Base-by-base conservation (phyloP, 2,797 vertebrate species). In the Malacoctenus gilli region DNA sequence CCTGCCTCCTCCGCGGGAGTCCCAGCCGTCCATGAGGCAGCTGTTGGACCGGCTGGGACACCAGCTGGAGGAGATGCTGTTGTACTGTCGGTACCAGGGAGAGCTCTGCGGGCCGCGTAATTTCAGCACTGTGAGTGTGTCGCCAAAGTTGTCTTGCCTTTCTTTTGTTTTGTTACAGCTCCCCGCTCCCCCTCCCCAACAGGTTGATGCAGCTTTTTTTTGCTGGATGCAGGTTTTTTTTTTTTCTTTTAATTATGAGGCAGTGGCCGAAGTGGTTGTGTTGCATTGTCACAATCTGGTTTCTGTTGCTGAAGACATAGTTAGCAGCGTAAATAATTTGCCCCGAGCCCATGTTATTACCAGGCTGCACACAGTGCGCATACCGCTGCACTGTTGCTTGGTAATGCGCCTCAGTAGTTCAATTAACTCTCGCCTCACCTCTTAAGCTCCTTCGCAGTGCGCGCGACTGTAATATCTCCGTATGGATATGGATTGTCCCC, bases 51-150 rank as follows among this genome's bases (percentile, higher is more conserved):
- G 91, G 20, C 84, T 93, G 62, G 93, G 93, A 2, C 93, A 94
- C 77, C 93, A 93, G 82, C 80, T 94, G 38, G 92, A 94, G 80
- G 93, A 93, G 79, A 94, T 94, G 93, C 73, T 94, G 77, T 57
- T 94, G 12, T 88, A 86, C 70, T 94, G 93, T 36, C 89, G 90
- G 2, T 94, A 91, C 74, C 92, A 92, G 52, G 93, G 92, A 18
- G 85, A 92, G 71, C 80, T 78, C n/a, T 94, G 93, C 56, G 93
- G 92, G 36, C 91, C 93, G 57, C 91, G 91, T 35, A 92, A 94
- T 84, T 94, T 94, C 88, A 94, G 91, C 74, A 94, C 92, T 68
- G 93, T 94, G 84, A 94, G 93, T 92, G 52, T 58, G 66, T 65
- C 12, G 16, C 30, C 18, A 62, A 74, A 84, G 67, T 82, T 82